Percentiles rank a stretch among this genome's conserved stretches.
Evolutionary conservation across 2,797 vertebrate genomes (phyloP).

Genomic region (Harpagifer antarcticus): DNA sequence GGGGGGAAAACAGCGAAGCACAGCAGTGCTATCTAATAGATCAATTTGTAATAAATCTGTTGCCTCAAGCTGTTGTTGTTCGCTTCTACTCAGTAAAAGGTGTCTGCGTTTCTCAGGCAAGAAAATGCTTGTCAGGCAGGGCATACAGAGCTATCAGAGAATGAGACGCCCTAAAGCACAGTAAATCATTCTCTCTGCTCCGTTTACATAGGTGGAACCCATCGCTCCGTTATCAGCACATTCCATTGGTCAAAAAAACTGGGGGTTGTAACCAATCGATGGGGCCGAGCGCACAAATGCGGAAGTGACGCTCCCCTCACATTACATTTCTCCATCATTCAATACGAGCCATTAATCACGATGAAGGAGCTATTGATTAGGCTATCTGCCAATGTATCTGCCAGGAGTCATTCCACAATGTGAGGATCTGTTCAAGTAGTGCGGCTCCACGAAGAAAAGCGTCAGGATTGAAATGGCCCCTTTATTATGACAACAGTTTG

Average conservation of each 20-base stretch:
- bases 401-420: too few species aligned
- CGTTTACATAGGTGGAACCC: slow-evolving; percentile 74
- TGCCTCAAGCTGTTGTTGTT: slow-evolving; percentile 88
- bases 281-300: slow-evolving; percentile 64
- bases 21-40: slow-evolving; percentile 87
- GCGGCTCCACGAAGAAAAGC: slow-evolving; percentile 27
- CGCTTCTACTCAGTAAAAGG: slow-evolving; percentile 84
- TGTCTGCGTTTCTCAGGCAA: slow-evolving; percentile 83
- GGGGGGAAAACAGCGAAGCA: slow-evolving; percentile 77
- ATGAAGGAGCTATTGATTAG: slow-evolving; percentile 78
- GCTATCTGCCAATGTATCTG: slow-evolving; percentile 68
- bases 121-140: slow-evolving; percentile 81
- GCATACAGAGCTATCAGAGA: slow-evolving; percentile 81
- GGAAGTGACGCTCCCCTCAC: slow-evolving; percentile 74
- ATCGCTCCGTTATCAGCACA: slow-evolving; percentile 57
- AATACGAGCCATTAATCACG: slow-evolving; percentile 79
- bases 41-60: slow-evolving; percentile 92
- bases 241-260: slow-evolving; percentile 65
- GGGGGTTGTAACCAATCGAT: slow-evolving; percentile 68
- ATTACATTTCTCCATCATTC: slow-evolving; percentile 75
- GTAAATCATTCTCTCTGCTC: slow-evolving; percentile 77
- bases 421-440: slow-evolving; percentile 56
- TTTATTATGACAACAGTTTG: slow-evolving; percentile 82
- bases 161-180: slow-evolving; percentile 74
- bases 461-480: slow-evolving; percentile 62